These are phyloP conservation scores for Chouioia cunea DNA, from an alignment of 2,888 invertebrate species.

Conservation along the genomic window DNA sequence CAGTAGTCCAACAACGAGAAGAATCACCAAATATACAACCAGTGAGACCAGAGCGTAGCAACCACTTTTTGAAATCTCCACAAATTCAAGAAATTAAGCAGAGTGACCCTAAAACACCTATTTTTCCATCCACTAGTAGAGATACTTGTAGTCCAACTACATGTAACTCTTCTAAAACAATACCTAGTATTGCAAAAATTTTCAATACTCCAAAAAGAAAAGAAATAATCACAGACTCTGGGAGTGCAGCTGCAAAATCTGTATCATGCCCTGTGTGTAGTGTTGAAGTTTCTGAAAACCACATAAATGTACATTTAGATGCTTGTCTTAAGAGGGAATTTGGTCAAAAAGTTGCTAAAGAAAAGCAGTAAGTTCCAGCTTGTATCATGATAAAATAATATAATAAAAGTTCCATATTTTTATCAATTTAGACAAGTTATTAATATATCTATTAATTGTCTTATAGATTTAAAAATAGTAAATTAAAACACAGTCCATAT, in stretches of 20 bases:
- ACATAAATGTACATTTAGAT: constrained; percentile 71
- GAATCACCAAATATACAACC: constrained; percentile 42
- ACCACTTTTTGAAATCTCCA: constrained; percentile 48
- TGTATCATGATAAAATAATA: too few species aligned
- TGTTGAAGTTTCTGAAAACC: constrained; percentile 64
- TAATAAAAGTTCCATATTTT: constrained; percentile 13
- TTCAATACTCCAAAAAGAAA: constrained; percentile 55
- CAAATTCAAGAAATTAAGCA: constrained; percentile 29
- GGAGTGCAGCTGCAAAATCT: constrained; percentile 45
- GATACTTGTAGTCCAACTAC: constrained; percentile 55
- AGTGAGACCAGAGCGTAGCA: constrained; percentile 50
- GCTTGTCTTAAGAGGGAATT: constrained; percentile 66
- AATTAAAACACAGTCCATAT: not conserved
- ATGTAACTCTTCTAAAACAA: constrained; percentile 51
- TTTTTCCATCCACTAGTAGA: constrained; percentile 3
- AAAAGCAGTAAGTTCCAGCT: constrained; percentile 48
- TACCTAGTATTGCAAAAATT: constrained; percentile 53
- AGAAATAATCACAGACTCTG: constrained; percentile 38
- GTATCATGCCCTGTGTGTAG: constrained; percentile 70
- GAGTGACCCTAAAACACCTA: constrained; percentile 18
- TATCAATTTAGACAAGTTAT: not conserved
- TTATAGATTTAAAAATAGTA: constrained; percentile 8
- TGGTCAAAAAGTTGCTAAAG: constrained; percentile 36
- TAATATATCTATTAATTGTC: too few species aligned
- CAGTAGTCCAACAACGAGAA: constrained; percentile 12